Percentiles rank a stretch among this genome's conserved stretches.
Conservation (phyloP, 2,113 vertebrate species). For the Phylloscopus trochilus region DNA sequence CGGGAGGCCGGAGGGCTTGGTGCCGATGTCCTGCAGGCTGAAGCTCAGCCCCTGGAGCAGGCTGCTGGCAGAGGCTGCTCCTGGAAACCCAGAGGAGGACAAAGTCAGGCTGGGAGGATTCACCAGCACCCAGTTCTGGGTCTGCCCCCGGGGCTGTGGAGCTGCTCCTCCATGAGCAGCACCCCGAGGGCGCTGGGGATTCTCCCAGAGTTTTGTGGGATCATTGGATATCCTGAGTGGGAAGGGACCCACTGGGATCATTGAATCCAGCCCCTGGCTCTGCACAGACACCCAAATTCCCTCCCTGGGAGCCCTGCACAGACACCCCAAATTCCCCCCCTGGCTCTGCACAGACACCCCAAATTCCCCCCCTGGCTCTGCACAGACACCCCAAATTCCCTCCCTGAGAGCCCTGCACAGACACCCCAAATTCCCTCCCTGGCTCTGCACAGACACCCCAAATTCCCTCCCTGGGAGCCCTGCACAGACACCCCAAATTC, state of each 20-base stretch:
- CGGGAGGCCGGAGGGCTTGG: constrained; percentile 82
- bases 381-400: not conserved
- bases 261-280: not conserved
- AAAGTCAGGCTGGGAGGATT: not conserved
- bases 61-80: constrained; percentile 90
- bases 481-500: not conserved
- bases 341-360: not conserved
- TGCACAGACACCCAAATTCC: not conserved
- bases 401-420: no score
- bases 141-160: fast-evolving
- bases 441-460: not conserved
- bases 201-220: not conserved
- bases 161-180: not conserved
- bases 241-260: not conserved
- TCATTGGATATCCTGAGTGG: not conserved
- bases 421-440: not conserved
- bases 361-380: not conserved
- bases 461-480: not conserved
- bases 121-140: not conserved
- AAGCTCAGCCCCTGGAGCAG: constrained; percentile 96
- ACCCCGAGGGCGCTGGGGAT: fast-evolving
- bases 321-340: not conserved
- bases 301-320: no score
- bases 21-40: constrained; percentile 94
- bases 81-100: constrained; percentile 5